Conservation (phyloP, 1,140 invertebrate genomes). For the Pygmarrhopalites habei region DNA sequence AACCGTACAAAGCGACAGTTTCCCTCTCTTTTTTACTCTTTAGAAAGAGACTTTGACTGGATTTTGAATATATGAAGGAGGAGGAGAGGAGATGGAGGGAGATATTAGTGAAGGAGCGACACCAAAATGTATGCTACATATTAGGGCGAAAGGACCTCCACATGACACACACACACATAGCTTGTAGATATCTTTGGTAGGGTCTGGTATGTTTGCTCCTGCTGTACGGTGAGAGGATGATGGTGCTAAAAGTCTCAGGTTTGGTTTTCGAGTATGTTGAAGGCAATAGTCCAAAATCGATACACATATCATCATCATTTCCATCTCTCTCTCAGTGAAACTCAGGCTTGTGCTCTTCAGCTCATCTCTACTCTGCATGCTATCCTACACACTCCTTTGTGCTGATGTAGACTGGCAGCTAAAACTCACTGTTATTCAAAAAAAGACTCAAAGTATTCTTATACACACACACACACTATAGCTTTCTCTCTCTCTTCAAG, state of each 20-base stretch:
- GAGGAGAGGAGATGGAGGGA: too few relatives aligned
- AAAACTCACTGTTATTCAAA: not conserved
- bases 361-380: not conserved
- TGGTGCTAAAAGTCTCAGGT: not conserved
- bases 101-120: not conserved
- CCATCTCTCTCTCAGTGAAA: too few relatives aligned
- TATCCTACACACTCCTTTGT: not conserved
- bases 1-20: too few relatives aligned
- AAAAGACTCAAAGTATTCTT: not conserved
- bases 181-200: not conserved
- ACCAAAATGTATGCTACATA: not conserved
- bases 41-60: too few relatives aligned
- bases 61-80: too few relatives aligned
- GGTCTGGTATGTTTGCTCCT: not conserved
- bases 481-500: not conserved
- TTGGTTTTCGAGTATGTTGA: not conserved
- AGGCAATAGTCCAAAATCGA: not conserved
- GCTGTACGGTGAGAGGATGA: not conserved
- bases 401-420: not conserved
- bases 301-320: not conserved
- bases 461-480: not conserved
- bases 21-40: too few relatives aligned
- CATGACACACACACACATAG: too few relatives aligned
- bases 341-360: too few relatives aligned
- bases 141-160: not conserved